phyloP scores from a whole-genome alignment of 2,888 invertebrate species.

The Marasmarcha lunaedactyla region DNA sequence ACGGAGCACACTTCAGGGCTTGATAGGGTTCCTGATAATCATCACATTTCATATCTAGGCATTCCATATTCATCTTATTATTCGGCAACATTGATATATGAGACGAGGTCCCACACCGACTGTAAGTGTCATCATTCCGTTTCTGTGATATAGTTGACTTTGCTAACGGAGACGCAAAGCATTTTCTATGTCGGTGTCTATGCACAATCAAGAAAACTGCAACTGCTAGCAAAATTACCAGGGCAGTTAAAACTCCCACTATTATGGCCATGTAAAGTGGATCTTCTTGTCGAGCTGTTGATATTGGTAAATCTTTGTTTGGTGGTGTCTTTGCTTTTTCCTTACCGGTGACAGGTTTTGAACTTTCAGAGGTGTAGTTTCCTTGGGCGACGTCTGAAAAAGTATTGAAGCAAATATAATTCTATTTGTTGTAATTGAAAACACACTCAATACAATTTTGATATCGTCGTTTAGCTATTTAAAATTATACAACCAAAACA shows the following conservation, averaged over 20 bases:
- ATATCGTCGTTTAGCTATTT: too few relatives aligned
- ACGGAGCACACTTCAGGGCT: constrained; percentile 79
- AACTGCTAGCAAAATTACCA: constrained; percentile 78
- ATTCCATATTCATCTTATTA: constrained; percentile 65
- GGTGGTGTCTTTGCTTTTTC: constrained; percentile 58
- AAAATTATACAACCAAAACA: too few relatives aligned
- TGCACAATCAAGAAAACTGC: constrained; percentile 80
- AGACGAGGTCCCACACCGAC: constrained; percentile 53
- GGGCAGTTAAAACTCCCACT: constrained; percentile 80
- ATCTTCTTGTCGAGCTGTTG: constrained; percentile 77
- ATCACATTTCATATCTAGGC: constrained; percentile 74
- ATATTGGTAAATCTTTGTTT: constrained; percentile 73
- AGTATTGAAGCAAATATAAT: too few relatives aligned
- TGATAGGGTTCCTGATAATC: constrained; percentile 87
- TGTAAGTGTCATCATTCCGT: constrained; percentile 67
- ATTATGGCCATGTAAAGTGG: constrained; percentile 82
- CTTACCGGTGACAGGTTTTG: constrained; percentile 62
- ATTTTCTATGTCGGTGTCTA: constrained; percentile 78
- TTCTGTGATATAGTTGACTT: constrained; percentile 48
- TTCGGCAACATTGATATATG: constrained; percentile 51
- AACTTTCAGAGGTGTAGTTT: constrained; percentile 78
- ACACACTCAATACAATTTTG: too few relatives aligned
- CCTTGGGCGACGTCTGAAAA: constrained; percentile 74
- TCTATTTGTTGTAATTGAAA: too few relatives aligned
- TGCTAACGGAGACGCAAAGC: constrained; percentile 78